These are phyloP conservation scores for Drosophila histrio DNA, from an alignment of 2,888 invertebrate genomes.

Conservation along the genomic window DNA sequence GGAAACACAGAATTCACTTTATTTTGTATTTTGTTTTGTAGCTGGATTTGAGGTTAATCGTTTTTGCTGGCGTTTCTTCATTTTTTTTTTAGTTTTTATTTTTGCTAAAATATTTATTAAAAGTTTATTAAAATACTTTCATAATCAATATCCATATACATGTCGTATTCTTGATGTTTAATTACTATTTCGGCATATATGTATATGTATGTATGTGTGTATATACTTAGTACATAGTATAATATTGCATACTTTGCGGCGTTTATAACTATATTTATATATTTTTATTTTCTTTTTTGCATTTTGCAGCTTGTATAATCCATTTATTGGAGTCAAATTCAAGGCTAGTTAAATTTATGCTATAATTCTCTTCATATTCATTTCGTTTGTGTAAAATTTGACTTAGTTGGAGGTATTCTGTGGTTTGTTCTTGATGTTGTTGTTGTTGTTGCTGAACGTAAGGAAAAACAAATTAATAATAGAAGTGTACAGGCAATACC, in stretches of 20 bases:
- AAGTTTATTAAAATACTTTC: conserved; percentile 78
- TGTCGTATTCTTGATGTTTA: conserved; percentile 60
- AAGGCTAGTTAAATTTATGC: conserved; percentile 74
- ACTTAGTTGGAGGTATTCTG: conserved; percentile 69
- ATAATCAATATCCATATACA: conserved; percentile 68
- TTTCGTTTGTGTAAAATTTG: conserved; percentile 50
- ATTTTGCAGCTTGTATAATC: conserved; percentile 38
- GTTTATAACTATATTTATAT: conserved; percentile 63
- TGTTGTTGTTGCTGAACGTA: conserved; percentile 1
- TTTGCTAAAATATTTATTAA: conserved; percentile 79
- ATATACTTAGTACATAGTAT: conserved; percentile 59
- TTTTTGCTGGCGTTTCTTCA: conserved; percentile 26
- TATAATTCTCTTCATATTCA: conserved; percentile 34
- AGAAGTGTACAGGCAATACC: conserved; percentile 2
- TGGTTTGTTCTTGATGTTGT: conserved; percentile 42
- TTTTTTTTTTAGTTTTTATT: conserved; percentile 43
- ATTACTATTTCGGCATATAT: conserved; percentile 28
- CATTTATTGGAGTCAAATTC: conserved; percentile 67
- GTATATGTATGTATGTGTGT: conserved; percentile 21
- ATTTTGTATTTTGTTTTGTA: conserved; percentile 11
- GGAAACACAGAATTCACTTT: conserved; percentile 33
- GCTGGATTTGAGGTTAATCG: conserved; percentile 33
- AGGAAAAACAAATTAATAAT: neutral
- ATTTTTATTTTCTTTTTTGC: conserved; percentile 27
- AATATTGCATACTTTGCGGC: conserved; percentile 80